Base-by-base conservation (phyloP, 2,888 invertebrate species). In the Diarsia mendica region DNA sequence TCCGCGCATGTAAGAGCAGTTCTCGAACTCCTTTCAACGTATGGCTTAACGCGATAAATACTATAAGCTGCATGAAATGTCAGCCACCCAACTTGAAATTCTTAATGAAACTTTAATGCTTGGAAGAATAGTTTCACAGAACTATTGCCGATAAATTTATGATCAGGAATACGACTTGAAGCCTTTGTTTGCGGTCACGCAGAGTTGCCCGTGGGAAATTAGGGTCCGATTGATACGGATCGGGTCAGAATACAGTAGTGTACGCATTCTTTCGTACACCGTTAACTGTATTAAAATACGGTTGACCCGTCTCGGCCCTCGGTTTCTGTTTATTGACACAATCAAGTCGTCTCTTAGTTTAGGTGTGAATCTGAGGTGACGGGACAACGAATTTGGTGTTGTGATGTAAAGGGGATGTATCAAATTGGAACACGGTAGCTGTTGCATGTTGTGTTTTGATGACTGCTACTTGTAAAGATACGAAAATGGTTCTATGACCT, bases 151-250 rank as follows among this genome's bases (percentile, higher is more conserved):
- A 80, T 85, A 86, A 90, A 92, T 91, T 91, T 89, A 88, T 88
- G 88, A 91, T 90, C 90, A 89, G 90, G 88, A 87, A 82, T 86
- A 88, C 86, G 85, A 90, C 83, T 90, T 88, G 80, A 84, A 85
- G 83, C 85, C 88, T 89, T 91, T 91, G 92, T 93, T 93, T 92
- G 92, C 88, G 93, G 92, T 91, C 93, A 90, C 90, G 89, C 86
- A 87, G 88, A 78, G 72, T 66, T 82, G 77, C 94, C 91, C 94
- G 78, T 83, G 94, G 94, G 94, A 94, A 95, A 95, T 94, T 93
- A 93, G 88, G 89, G 85, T 85, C 84, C 87, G 88, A 91, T 90
- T 89, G 88, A 90, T 89, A 88, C 90, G 92, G 90, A 90, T 88
- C 82, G 84, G 90, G 88, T 87, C 85, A 81, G 89, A 90, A 91